Evolutionary conservation across 2,113 vertebrate species (phyloP).

Genomic region (Labrus mixtus): DNA sequence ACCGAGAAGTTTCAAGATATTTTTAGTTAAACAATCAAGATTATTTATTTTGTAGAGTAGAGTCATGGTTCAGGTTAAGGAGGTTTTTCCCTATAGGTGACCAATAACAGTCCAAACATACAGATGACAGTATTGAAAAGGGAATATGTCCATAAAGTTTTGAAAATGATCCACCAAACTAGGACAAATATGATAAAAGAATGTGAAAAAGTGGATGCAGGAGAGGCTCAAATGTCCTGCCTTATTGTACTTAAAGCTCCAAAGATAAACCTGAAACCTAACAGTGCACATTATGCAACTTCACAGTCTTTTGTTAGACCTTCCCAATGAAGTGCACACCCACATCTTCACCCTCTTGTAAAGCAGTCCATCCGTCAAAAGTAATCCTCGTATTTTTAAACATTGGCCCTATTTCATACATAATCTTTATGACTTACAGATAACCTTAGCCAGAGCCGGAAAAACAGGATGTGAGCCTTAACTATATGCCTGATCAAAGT

Average conservation of each 20-base stretch:
- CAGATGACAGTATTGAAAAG: neutral
- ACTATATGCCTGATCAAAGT: neutral
- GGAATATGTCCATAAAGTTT: neutral
- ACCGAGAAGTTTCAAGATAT: no score
- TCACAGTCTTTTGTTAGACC: neutral
- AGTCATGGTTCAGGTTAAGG: no score
- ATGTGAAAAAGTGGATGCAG: neutral
- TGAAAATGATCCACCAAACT: neutral
- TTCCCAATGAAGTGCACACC: neutral
- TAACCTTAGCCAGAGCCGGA: neutral
- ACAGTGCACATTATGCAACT: conserved; percentile 1
- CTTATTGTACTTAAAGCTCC: neutral
- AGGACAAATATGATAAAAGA: neutral
- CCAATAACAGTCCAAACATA: no score
- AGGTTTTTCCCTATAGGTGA: no score
- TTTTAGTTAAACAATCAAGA: no score
- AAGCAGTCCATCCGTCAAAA: neutral
- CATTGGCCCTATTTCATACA: neutral
- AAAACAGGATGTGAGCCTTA: neutral
- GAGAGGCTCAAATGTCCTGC: neutral
- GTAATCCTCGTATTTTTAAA: neutral
- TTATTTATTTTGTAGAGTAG: no score
- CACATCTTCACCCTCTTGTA: neutral
- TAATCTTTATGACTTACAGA: neutral
- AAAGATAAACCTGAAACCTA: neutral